Evolutionary conservation across 1,140 invertebrate genomes (phyloP).

Genomic region (Agrypnia vestita): DNA sequence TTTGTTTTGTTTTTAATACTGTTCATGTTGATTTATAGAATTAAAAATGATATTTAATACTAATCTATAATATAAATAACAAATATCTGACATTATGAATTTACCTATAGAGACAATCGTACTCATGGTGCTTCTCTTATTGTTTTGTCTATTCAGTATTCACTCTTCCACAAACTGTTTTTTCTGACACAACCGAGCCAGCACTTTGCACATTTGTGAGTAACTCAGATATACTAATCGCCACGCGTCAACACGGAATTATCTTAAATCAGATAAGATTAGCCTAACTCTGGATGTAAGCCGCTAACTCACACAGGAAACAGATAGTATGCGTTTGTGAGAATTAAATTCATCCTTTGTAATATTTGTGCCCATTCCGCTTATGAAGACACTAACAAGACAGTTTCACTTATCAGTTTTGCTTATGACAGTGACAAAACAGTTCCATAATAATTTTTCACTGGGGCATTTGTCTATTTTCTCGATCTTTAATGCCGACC

Average conservation of each 20-base stretch:
- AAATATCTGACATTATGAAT: background rate
- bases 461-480: too few species aligned
- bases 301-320: background rate
- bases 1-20: too few species aligned
- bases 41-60: background rate
- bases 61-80: background rate
- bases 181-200: background rate
- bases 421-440: too few species aligned
- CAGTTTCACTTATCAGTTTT: too few species aligned
- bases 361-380: too few species aligned
- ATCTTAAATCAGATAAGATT: constrained; percentile 39
- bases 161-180: background rate
- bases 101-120: background rate
- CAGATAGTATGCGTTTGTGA: constrained; percentile 50
- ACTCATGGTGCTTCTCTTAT: background rate
- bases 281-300: background rate
- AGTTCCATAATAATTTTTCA: too few species aligned
- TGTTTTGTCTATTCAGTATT: background rate
- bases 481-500: too few species aligned
- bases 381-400: too few species aligned
- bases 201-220: background rate
- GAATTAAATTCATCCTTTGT: too few species aligned
- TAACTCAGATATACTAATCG: constrained; percentile 6
- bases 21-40: too few species aligned
- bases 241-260: background rate